Percentiles rank a stretch among this genome's conserved stretches.
Conservation (phyloP, 2,113 vertebrate species). For the Cottus gobio region DNA sequence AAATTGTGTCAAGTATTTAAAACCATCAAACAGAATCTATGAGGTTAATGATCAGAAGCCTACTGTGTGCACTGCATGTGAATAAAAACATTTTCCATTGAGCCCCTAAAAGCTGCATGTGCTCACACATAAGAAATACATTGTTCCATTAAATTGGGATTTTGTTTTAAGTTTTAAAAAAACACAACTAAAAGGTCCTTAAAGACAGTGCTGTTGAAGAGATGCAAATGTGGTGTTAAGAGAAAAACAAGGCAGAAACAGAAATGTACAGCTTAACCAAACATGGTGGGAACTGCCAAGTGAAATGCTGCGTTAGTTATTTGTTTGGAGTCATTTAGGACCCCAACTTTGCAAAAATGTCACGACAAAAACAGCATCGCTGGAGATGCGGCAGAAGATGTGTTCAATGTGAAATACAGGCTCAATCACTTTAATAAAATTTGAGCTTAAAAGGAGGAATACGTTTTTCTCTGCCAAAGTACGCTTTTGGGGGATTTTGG, state of each 20-base stretch:
- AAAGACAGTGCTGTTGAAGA: conserved; percentile 4
- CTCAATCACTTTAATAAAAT: not conserved
- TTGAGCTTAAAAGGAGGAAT: not conserved
- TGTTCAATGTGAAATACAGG: conserved; percentile 22
- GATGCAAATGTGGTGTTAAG: conserved; percentile 5
- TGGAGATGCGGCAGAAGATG: conserved; percentile 16
- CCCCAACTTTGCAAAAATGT: not conserved
- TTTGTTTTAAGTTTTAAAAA: not conserved
- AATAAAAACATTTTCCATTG: conserved; percentile 11
- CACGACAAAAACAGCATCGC: not conserved
- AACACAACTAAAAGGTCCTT: not conserved
- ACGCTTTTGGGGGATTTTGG: conserved; percentile 19
- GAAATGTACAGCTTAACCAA: not conserved
- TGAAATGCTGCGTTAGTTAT: not conserved
- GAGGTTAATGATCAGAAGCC: not conserved
- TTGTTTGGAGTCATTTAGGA: not conserved
- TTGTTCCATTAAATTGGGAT: not conserved
- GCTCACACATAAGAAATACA: conserved; percentile 9
- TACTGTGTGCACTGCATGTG: too few species aligned
- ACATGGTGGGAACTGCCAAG: not conserved
- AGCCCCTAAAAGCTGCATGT: conserved; percentile 1
- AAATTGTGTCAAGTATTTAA: conserved; percentile 5
- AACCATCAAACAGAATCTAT: conserved; percentile 2
- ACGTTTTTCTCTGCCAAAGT: not conserved
- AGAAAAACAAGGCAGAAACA: not conserved